Conservation (phyloP, 2,888 invertebrate genomes). For the Ornithoptera alexandrae region DNA sequence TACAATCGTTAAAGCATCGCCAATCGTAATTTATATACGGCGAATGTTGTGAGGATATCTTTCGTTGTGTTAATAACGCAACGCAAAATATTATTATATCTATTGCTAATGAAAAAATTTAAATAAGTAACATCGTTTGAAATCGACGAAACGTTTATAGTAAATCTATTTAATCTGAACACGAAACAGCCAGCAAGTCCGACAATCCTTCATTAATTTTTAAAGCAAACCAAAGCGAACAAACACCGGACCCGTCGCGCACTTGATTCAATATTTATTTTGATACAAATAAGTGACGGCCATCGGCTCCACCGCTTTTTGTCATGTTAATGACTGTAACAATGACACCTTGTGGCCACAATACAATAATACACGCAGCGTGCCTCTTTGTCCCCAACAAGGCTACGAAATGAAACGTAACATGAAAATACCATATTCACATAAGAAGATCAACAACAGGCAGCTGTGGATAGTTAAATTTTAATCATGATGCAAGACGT, state of each 20-base stretch:
- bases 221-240: conserved; percentile 63
- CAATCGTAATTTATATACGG: background rate
- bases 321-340: conserved; percentile 71
- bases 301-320: conserved; percentile 65
- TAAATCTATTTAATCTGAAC: conserved; percentile 49
- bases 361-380: conserved; percentile 42
- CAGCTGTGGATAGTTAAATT: conserved; percentile 23
- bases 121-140: conserved; percentile 3
- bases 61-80: background rate
- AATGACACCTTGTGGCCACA: conserved; percentile 61
- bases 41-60: background rate
- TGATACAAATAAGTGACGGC: conserved; percentile 73
- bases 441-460: conserved; percentile 11
- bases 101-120: background rate
- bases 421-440: conserved; percentile 40
- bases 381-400: conserved; percentile 45
- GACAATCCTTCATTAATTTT: conserved; percentile 75
- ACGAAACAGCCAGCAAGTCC: conserved; percentile 50
- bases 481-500: conserved; percentile 22
- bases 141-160: conserved; percentile 43
- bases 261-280: conserved; percentile 77
- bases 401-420: conserved; percentile 39
- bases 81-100: too few relatives aligned
- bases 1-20: conserved; percentile 8
- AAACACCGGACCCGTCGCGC: conserved; percentile 70